Conservation (phyloP, 2,797 vertebrate genomes). For the Chlorospingus flavigularis region DNA sequence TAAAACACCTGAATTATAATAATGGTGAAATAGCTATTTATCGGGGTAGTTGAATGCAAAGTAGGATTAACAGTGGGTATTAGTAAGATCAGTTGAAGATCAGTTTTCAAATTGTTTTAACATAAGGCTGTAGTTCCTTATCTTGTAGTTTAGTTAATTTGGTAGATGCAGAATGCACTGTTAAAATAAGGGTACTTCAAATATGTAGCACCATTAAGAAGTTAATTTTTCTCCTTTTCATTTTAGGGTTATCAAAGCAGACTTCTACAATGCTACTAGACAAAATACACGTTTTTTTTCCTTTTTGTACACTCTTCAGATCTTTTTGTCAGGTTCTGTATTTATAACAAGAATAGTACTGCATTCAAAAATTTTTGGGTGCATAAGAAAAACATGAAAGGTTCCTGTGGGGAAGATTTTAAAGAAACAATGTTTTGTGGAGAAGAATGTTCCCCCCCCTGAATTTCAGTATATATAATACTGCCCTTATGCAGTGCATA, state of each 20-base stretch:
- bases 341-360: not conserved
- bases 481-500: not conserved
- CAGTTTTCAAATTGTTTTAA: not conserved
- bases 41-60: not conserved
- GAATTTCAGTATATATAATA: not conserved
- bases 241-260: not conserved
- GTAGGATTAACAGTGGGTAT: not conserved
- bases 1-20: not conserved
- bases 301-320: not conserved
- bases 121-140: not conserved
- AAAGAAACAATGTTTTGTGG: not conserved
- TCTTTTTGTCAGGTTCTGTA: not conserved
- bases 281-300: not conserved
- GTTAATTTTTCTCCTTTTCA: not conserved
- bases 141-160: not conserved
- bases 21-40: not conserved
- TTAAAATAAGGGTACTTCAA: not conserved
- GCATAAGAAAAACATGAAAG: not conserved
- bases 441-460: accelerated
- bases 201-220: not conserved
- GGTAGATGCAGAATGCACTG: not conserved
- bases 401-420: not conserved
- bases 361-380: not conserved
- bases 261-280: not conserved
- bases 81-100: not conserved